Evolutionary conservation across 1,140 invertebrate species (phyloP).

Genomic region (Lepidurus packardi): DNA sequence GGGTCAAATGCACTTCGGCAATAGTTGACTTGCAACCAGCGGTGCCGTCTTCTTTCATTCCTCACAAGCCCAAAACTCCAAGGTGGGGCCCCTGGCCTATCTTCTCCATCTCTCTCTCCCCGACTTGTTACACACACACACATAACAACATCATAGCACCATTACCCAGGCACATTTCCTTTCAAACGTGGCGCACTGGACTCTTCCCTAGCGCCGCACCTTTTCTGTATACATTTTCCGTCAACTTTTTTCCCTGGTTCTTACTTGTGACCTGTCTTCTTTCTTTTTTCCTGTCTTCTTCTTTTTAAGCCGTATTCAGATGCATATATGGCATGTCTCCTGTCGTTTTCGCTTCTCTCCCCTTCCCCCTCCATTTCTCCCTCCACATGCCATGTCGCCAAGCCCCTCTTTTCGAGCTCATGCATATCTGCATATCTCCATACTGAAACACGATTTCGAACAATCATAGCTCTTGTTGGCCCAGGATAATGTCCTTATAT

Average conservation of each 20-base stretch:
- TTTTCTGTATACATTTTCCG: neutral
- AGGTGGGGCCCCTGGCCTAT: neutral
- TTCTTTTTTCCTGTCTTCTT: neutral
- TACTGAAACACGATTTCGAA: slow-evolving; percentile 10
- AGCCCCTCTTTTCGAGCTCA: neutral
- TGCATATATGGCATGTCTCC: neutral
- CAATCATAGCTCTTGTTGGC: slow-evolving; percentile 18
- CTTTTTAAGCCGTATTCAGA: neutral
- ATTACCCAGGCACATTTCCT: neutral
- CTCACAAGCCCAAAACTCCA: neutral
- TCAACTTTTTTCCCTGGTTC: neutral
- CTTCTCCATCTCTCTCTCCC: neutral
- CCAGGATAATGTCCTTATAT: neutral
- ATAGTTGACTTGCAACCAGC: slow-evolving; percentile 4
- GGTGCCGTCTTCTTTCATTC: neutral
- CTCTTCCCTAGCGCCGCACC: neutral
- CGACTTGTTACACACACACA: neutral
- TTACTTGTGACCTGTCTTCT: neutral
- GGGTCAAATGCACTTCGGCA: neutral
- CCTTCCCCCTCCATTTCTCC: neutral
- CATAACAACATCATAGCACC: slow-evolving; percentile 11
- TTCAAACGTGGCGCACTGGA: neutral
- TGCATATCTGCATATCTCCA: neutral
- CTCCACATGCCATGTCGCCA: slow-evolving; percentile 1
- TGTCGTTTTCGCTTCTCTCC: neutral